Conservation (phyloP, 2,113 vertebrate genomes). For the Chascanopsetta lugubris region DNA sequence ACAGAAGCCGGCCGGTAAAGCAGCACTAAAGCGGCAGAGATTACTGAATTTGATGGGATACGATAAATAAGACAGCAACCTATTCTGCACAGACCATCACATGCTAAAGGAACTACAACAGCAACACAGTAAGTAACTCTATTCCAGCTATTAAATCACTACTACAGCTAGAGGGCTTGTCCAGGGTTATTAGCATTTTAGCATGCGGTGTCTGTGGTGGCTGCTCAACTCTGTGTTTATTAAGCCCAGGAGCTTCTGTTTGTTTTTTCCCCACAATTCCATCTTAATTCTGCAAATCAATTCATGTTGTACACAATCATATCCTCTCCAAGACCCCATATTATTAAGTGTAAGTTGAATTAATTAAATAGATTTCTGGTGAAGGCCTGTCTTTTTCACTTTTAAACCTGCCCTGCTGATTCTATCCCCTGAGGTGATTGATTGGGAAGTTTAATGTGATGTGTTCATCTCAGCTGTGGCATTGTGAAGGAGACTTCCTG, state of each 20-base stretch:
- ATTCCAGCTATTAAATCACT: neutral
- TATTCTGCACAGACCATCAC: slow-evolving; percentile 6
- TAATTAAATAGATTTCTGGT: neutral
- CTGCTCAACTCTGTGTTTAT: slow-evolving; percentile 1
- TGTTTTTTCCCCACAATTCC: neutral
- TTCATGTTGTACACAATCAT: neutral
- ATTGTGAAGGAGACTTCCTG: neutral
- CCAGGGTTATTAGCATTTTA: slow-evolving; percentile 53
- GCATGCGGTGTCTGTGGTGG: slow-evolving; percentile 17
- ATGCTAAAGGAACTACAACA: slow-evolving; percentile 7
- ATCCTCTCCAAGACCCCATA: neutral
- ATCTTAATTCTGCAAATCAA: neutral
- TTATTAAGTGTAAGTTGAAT: neutral
- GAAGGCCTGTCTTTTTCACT: neutral
- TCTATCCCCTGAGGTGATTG: neutral
- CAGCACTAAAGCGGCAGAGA: slow-evolving; percentile 31
- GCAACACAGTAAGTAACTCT: slow-evolving; percentile 59
- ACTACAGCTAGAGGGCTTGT: neutral
- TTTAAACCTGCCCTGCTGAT: slow-evolving; percentile 13
- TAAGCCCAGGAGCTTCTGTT: neutral
- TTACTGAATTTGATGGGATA: slow-evolving; percentile 28
- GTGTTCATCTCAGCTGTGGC: neutral
- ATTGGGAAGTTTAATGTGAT: neutral
- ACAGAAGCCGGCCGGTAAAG: slow-evolving; percentile 56
- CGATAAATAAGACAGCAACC: slow-evolving; percentile 1